Conservation (phyloP, 1,140 invertebrate species). For the Orius insidiosus region DNA sequence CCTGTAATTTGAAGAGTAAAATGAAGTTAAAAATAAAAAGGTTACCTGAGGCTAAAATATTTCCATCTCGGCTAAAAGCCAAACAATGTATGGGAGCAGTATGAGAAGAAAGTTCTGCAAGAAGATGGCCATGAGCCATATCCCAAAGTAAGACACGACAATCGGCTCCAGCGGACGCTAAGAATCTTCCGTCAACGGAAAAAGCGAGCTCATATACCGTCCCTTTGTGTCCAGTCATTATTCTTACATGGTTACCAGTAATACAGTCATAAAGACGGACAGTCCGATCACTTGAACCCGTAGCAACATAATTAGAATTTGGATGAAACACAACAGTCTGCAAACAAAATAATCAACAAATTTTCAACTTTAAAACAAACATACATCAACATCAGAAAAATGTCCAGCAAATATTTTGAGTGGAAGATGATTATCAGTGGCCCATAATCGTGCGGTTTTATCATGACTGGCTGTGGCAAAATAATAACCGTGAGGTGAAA, state of each 20-base stretch:
- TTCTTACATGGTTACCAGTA: constrained; percentile 76
- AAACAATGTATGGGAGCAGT: constrained; percentile 62
- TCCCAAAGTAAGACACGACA: constrained; percentile 78
- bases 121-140: constrained; percentile 66
- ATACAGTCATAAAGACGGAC: constrained; percentile 91
- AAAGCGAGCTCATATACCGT: constrained; percentile 68
- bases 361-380: too few species aligned
- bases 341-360: too few species aligned
- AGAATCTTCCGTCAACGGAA: constrained; percentile 77
- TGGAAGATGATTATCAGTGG: constrained; percentile 85
- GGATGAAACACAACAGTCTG: constrained; percentile 92
- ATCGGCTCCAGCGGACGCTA: constrained; percentile 76
- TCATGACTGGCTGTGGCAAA: constrained; percentile 89
- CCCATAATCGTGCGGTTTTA: constrained; percentile 84
- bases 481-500: constrained; percentile 85
- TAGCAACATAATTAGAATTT: constrained; percentile 93
- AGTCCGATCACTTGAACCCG: constrained; percentile 90
- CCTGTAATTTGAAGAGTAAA: constrained; percentile 41
- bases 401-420: constrained; percentile 88
- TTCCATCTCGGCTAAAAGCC: constrained; percentile 81
- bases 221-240: constrained; percentile 93
- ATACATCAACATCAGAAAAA: constrained; percentile 88
- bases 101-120: constrained; percentile 64
- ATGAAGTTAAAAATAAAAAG: too few species aligned
- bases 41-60: constrained; percentile 71